A percentile compares a stretch with the other conserved stretches of the same genome.
These are phyloP conservation scores for Lithobius niger DNA, from an alignment of 1,140 invertebrate genomes.

Conservation along the genomic window DNA sequence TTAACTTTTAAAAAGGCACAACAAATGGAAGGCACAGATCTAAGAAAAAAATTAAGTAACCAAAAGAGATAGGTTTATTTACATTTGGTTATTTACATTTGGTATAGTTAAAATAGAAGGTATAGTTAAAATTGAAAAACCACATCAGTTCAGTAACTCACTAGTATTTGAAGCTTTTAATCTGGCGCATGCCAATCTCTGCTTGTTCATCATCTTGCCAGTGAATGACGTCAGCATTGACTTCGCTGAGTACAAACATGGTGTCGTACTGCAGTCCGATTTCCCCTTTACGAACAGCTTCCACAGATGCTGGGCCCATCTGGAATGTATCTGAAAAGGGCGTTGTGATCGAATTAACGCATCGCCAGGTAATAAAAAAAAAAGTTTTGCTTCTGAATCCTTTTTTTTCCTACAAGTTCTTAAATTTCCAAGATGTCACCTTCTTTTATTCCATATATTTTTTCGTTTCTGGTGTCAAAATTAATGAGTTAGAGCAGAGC, in stretches of 20 bases:
- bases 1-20: too few relatives aligned
- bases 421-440: too few relatives aligned
- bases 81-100: neutral
- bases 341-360: neutral
- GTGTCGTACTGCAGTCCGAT: constrained; percentile 58
- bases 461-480: too few relatives aligned
- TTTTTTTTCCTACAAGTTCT: too few relatives aligned
- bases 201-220: constrained; percentile 25
- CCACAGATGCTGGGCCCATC: constrained; percentile 48
- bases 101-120: constrained; percentile 3
- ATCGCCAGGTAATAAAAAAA: too few relatives aligned
- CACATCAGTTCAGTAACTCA: too few relatives aligned
- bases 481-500: too few relatives aligned
- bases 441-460: too few relatives aligned
- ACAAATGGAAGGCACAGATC: too few relatives aligned
- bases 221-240: constrained; percentile 60
- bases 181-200: constrained; percentile 19
- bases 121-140: neutral
- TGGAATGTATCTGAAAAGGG: constrained; percentile 36
- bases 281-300: constrained; percentile 55
- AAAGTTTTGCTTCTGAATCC: too few relatives aligned
- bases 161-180: constrained; percentile 24
- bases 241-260: constrained; percentile 58
- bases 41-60: too few relatives aligned
- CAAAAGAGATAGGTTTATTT: too few relatives aligned